Conservation (phyloP, 2,113 vertebrate species). For the Todiramphus saurophagus region DNA sequence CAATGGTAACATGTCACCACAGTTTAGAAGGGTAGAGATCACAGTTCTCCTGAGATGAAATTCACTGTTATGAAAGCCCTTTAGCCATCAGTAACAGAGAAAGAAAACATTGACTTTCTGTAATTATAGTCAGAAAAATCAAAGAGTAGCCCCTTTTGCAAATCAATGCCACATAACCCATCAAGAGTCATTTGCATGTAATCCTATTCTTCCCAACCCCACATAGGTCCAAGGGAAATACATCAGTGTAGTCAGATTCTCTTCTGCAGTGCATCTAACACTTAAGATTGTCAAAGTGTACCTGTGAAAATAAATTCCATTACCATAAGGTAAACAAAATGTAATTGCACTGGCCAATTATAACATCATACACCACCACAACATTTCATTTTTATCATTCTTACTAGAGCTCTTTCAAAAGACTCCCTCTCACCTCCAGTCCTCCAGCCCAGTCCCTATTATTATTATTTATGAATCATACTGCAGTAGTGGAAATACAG, state of each 20-base stretch:
- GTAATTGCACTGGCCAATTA: conserved; percentile 21
- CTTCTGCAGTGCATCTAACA: background rate
- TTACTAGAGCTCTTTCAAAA: background rate
- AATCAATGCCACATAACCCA: conserved; percentile 59
- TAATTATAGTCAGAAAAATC: conserved; percentile 70
- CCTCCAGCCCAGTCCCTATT: background rate
- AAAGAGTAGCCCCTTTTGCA: conserved; percentile 50
- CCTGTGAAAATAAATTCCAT: conserved; percentile 2
- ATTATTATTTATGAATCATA: conserved; percentile 28
- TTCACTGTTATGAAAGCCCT: conserved; percentile 40
- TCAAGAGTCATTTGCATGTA: conserved; percentile 29
- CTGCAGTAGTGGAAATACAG: background rate
- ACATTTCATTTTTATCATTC: conserved; percentile 14
- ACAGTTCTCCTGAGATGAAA: conserved; percentile 57
- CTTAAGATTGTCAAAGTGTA: conserved; percentile 2
- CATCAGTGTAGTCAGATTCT: background rate
- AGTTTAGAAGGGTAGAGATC: conserved; percentile 51
- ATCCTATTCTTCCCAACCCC: background rate
- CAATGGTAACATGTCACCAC: conserved; percentile 43
- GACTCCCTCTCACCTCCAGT: background rate
- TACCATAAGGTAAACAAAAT: conserved; percentile 23
- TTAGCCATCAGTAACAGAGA: conserved; percentile 43
- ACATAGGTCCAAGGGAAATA: background rate
- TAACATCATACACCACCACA: background rate
- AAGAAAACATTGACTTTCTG: conserved; percentile 49